Evolutionary conservation across 92 coral and sea anemone genomes (phyloP), one percentile per base, ranked within the genome.

Genomic region (Porites rus): DNA sequence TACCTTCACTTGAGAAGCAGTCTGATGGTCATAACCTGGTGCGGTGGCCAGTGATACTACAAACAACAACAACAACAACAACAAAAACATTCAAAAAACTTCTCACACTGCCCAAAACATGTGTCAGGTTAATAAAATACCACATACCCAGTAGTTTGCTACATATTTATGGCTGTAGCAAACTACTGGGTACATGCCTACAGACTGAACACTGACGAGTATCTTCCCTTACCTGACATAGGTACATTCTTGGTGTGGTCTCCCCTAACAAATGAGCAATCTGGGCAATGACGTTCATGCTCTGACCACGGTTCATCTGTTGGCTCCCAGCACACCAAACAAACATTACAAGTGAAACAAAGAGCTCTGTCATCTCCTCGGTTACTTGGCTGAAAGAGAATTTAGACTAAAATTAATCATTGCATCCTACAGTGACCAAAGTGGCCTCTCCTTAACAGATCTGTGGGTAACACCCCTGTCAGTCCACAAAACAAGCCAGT

Each of bases 291-390:
- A 1, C 99, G 91, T 65, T 97, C 99, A 79, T 97, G 99, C 79
- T 97, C 99, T 25, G 99, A 95, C 99, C 99, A 97, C 28, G 99
- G 99, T 85, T 97, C 99, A 88, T 97, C 99, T 5, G 99, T 97
- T 16, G 99, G 99, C 73, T 97, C 99, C 99, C 99, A 97, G 71
- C 99, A 95, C 6, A 97, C 99, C 84, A 97, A 93, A 72, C 99
- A 94, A 51, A 97, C 99, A 87, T 90, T 93, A 65, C 99, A 97
- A 14, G 98, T 97, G 73, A 97, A 97, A 72, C 99, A 97, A 88
- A 97, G 95, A 16, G 99, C 99, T 71, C 99, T 88, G 90, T 97
- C 99, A 67, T 94, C 98, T 74, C 98, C 98, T 72, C 93, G 92
- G 58, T 88, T 89, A 72, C 93, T 92, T 46, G 96, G 95, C 93